Base-by-base conservation (phyloP, 2,888 invertebrate genomes). In the Drosophila hawaiiensis region DNA sequence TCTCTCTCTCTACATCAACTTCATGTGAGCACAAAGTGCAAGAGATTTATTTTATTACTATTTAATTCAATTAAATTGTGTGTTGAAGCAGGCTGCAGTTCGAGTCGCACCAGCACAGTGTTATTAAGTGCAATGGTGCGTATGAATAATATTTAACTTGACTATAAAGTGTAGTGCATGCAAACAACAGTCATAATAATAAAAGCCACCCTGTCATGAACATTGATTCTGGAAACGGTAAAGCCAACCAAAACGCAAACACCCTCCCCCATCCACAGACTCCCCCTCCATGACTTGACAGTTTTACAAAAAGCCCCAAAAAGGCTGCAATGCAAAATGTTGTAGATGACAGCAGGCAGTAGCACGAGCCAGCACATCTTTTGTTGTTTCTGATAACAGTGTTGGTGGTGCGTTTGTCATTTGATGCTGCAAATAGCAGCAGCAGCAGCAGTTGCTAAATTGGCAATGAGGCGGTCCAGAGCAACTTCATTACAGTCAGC, bases 91-190 rank as follows among this genome's bases (percentile, higher is more conserved):
- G 43, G 35, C 31, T 3, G n/a, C 10, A 52, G 43, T 35, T 61
- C 63, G 66, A 53, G 29, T 14, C 5, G 39, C 49, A 58, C 53
- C 52, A 61, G 33, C 29, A 33, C 47, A 76, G 80, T 59, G 73
- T 74, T 80, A 80, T 85, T 76, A 81, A 74, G 80, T 76, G 78
- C 80, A 82, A 80, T 77, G 86, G 66, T 79, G 90, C 89, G 89
- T 85, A 90, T 88, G 68, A 62, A 82, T 76, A 78, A 85, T 85
- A 78, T 81, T 80, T 78, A 63, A 73, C 62, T 79, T 88, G 73
- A 72, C 63, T 79, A 59, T 68, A 54, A 68, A 70, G 67, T 74
- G 58, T 54, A 67, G 54, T 64, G 50, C 41, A 78, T 67, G 58
- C 39, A 29, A 63, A 73, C 56, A 64, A 56, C 76, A 76, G 59